Conservation (phyloP, 2,113 vertebrate species). For the Psittacula cyanocephala region DNA sequence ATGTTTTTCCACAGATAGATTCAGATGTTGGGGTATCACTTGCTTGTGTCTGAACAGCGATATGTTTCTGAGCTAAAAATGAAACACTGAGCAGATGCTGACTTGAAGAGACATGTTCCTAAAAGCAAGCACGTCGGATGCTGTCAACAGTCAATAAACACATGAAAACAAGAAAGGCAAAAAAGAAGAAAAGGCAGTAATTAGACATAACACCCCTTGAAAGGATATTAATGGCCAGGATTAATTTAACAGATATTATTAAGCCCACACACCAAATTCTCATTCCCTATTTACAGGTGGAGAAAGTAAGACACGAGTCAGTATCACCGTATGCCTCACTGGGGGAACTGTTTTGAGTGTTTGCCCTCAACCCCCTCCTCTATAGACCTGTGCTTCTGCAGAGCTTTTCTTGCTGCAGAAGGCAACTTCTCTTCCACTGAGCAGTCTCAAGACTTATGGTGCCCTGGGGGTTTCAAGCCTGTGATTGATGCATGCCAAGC, state of each 20-base stretch:
- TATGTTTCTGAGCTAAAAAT: conserved; percentile 60
- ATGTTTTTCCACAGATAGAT: background rate
- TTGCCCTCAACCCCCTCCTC: background rate
- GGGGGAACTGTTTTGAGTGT: background rate
- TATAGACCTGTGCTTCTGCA: background rate
- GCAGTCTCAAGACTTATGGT: background rate
- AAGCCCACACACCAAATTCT: background rate
- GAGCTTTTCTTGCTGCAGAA: background rate
- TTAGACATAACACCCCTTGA: background rate
- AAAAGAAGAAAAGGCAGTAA: background rate
- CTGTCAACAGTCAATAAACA: conserved; percentile 21
- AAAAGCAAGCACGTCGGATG: background rate
- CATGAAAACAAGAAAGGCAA: background rate
- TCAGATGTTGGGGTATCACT: conserved; percentile 10
- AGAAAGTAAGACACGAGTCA: background rate
- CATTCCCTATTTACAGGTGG: background rate
- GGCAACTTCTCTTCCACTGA: background rate
- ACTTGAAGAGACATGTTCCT: background rate
- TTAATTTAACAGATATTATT: background rate
- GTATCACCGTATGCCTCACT: background rate
- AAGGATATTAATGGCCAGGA: background rate
- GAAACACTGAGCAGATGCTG: conserved; percentile 54
- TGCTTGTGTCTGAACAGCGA: conserved; percentile 36
- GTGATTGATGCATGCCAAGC: background rate
- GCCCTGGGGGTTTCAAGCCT: background rate